phyloP scores from a whole-genome alignment of 2,797 vertebrate genomes.

The Tenualosa ilisha region DNA sequence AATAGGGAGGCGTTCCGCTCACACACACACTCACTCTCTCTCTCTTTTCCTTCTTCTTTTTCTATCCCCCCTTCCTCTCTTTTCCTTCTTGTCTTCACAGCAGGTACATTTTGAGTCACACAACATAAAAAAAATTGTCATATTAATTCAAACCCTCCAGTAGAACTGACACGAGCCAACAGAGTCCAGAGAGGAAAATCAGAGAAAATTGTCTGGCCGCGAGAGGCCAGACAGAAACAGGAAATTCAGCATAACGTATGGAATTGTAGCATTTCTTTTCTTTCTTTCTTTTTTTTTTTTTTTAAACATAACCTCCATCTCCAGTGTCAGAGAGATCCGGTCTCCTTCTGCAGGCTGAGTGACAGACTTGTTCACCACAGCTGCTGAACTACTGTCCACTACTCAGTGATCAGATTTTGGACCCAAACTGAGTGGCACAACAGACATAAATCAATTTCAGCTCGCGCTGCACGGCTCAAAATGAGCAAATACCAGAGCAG shows the following conservation, averaged over 20 bases:
- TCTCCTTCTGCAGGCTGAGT: neutral
- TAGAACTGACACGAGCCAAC: neutral
- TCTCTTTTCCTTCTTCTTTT: neutral
- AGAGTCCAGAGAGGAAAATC: neutral
- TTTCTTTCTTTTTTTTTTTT: too few species aligned
- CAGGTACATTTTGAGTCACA: neutral
- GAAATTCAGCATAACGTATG: neutral
- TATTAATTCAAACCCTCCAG: neutral
- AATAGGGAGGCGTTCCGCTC: neutral
- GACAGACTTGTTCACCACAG: neutral
- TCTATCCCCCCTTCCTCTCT: neutral
- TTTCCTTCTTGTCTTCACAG: neutral
- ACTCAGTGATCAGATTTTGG: neutral
- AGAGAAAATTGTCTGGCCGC: neutral
- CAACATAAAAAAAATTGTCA: neutral
- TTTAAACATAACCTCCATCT: neutral
- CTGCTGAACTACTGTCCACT: neutral
- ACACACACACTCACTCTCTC: neutral
- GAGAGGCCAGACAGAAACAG: neutral
- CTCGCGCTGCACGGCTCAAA: neutral
- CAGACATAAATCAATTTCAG: conserved; percentile 9
- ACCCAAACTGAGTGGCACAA: neutral
- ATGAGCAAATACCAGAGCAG: neutral
- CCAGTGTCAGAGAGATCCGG: neutral
- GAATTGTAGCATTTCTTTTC: neutral